Evolutionary conservation across 1,140 invertebrate species (phyloP), one percentile per base, ranked within the genome.

Genomic region (Musca vetustissima): DNA sequence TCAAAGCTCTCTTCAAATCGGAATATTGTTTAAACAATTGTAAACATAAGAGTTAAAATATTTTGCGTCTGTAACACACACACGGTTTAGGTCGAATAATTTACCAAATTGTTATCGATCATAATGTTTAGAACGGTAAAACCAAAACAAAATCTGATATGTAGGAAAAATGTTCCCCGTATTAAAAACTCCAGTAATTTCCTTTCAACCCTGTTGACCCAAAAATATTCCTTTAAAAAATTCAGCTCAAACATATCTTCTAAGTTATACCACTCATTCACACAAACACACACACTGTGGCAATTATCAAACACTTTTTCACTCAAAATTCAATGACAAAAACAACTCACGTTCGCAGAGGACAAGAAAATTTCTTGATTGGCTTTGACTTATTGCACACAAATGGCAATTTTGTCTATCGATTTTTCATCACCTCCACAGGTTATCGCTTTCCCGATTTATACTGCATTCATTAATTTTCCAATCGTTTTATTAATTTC

Each of bases 271-370:
- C 55, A 59, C n/a, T 28, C 55, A 28, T 59, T 59, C n/a, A 8
- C n/a, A 43, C 28, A 7, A 61, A 19, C n/a, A n/a, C n/a, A n/a
- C n/a, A n/a, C n/a, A n/a, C n/a, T n/a, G n/a, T n/a, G 17, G 49
- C 17, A 6, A 52, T 19, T 19, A 52, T 9, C 7, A 19, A 52
- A 21, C 21, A 52, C 21, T 43, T 43, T 43, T 13, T 1, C n/a
- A 43, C 36, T 43, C 36, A 43, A 43, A 43, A 43, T 43, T 43
- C 36, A 43, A 52, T 22, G 49, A 21, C 17, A 19, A 61, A 61
- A 61, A 61, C n/a, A 17, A 61, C 57, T 61, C 57, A 61, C 57
- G 32, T n/a, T n/a, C n/a, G 25, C 55, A 32, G 25, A n/a, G 17
- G 4, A n/a, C 11, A 25, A 32, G 11, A 32, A 59, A 32, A 32